Evolutionary conservation across 2,888 invertebrate species (phyloP).

Genomic region (Phortica magna): DNA sequence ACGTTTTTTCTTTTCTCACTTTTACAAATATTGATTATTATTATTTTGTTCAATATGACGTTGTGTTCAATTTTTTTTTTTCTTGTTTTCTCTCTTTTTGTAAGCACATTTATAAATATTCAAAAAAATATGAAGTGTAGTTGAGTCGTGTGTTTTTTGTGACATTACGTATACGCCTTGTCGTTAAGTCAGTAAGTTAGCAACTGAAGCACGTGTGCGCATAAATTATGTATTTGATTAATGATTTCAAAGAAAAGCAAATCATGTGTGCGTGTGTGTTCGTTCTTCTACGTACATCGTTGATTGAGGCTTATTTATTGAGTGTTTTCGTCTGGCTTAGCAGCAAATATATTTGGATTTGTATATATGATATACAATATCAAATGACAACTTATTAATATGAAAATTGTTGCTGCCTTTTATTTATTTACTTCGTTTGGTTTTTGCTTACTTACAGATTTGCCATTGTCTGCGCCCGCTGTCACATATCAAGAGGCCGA

Average conservation of each 20-base stretch:
- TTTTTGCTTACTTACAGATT: slow-evolving; percentile 61
- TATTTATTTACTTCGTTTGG: too few species aligned
- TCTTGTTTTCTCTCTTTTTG: neutral
- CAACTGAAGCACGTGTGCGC: neutral
- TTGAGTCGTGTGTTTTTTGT: neutral
- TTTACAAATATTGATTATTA: neutral
- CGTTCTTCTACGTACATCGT: too few species aligned
- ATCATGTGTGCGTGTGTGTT: neutral
- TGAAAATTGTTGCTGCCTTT: slow-evolving; percentile 32
- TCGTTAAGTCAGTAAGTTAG: neutral
- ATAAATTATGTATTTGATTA: slow-evolving; percentile 19
- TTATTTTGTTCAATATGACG: neutral
- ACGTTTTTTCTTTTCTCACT: neutral
- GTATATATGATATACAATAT: neutral
- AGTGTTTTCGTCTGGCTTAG: neutral
- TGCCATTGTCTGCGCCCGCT: slow-evolving; percentile 66
- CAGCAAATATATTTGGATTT: too few species aligned
- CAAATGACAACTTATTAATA: slow-evolving; percentile 13
- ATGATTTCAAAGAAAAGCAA: neutral
- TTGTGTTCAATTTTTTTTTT: neutral
- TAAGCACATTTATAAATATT: neutral
- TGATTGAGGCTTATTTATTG: too few species aligned
- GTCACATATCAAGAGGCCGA: slow-evolving; percentile 9
- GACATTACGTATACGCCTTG: neutral
- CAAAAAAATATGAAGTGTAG: neutral